phyloP scores from a whole-genome alignment of 2,113 vertebrate genomes.

The Serilophus lunatus region DNA sequence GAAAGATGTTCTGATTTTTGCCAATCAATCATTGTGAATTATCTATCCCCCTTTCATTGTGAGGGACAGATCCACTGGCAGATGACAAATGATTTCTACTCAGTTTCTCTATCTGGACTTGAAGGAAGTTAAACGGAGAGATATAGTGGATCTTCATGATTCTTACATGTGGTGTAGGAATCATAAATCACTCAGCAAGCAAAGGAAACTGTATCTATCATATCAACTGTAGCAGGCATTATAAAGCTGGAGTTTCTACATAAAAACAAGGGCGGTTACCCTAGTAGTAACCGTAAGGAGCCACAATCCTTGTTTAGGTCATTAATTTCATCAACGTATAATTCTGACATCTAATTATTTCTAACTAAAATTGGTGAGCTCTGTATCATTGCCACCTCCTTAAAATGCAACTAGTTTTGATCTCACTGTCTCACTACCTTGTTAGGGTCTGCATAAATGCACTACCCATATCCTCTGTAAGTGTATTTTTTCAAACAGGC shows the following conservation, averaged over 20 bases:
- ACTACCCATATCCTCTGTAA: background rate
- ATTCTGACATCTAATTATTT: background rate
- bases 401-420: fast-evolving
- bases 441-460: background rate
- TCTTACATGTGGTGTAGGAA: background rate
- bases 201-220: background rate
- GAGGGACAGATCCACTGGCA: background rate
- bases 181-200: background rate
- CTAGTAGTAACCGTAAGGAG: background rate
- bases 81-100: background rate
- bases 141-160: background rate
- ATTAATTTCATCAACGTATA: background rate
- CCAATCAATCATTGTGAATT: background rate
- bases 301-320: background rate
- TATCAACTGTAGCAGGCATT: background rate
- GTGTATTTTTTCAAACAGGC: background rate
- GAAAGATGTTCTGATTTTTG: background rate
- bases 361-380: background rate
- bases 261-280: background rate
- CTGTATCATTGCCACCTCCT: background rate
- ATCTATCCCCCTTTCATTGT: background rate
- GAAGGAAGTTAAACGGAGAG: background rate
- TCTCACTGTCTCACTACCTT: fast-evolving
- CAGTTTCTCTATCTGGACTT: background rate
- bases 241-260: background rate